A percentile compares a stretch with the other conserved stretches of the same genome.
Evolutionary conservation across 2,888 invertebrate species (phyloP).

Genomic region (Priocnemis perturbator): DNA sequence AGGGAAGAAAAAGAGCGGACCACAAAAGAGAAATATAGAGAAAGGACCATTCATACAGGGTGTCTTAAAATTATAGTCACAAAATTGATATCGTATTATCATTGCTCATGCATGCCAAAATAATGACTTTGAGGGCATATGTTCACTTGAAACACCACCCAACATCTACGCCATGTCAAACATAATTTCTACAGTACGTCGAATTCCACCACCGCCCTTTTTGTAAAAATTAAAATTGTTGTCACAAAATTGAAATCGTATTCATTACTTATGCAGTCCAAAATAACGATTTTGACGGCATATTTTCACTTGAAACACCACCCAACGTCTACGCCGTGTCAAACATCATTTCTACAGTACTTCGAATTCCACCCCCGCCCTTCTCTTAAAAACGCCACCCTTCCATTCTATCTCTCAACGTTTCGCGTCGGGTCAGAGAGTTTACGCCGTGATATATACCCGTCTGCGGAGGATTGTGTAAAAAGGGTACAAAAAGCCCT

Average conservation of each 20-base stretch:
- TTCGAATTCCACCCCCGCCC: slow-evolving; percentile 11
- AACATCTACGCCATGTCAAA: not conserved
- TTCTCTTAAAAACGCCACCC: slow-evolving; percentile 20
- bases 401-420: slow-evolving; percentile 39
- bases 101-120: too few species aligned
- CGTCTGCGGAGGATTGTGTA: slow-evolving; percentile 35
- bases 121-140: too few species aligned
- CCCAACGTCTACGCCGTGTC: not conserved
- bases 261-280: too few species aligned
- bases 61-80: too few species aligned
- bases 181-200: not conserved
- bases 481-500: slow-evolving; percentile 49
- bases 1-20: not conserved
- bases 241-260: too few species aligned
- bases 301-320: too few species aligned
- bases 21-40: not conserved
- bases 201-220: slow-evolving; percentile 19
- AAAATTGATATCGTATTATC: too few species aligned
- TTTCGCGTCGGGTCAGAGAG: slow-evolving; percentile 57
- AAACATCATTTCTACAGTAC: not conserved
- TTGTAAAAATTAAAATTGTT: too few species aligned
- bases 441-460: slow-evolving; percentile 60
- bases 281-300: too few species aligned
- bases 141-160: too few species aligned
- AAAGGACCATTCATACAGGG: not conserved